Evolutionary conservation across 2,113 vertebrate species (phyloP).

Genomic region (Hemichromis elongatus): DNA sequence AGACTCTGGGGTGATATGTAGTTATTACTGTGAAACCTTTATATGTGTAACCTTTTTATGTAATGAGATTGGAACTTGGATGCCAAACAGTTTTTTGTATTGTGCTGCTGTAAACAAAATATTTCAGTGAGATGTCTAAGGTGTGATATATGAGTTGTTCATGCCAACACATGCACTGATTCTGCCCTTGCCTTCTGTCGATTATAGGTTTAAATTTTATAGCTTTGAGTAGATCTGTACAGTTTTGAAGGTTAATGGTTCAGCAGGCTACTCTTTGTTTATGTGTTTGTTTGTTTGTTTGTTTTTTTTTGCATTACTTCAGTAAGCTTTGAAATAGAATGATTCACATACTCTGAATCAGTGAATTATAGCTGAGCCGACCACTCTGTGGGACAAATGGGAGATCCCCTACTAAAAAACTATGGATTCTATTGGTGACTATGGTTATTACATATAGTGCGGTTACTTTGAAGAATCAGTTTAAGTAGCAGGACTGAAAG

Average conservation of each 20-base stretch:
- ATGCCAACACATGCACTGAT: background rate
- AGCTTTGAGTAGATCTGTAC: background rate
- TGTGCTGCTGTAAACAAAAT: background rate
- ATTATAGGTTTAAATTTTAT: background rate
- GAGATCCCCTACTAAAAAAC: background rate
- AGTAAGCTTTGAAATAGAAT: background rate
- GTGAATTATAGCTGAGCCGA: background rate
- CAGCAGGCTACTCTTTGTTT: background rate
- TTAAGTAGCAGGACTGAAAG: background rate
- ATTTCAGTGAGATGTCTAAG: background rate
- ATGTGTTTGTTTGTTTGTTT: accelerated
- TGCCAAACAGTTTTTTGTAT: background rate
- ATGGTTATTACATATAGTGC: background rate
- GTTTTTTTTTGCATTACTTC: background rate
- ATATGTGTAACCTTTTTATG: background rate
- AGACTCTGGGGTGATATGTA: background rate
- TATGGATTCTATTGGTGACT: background rate
- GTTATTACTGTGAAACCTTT: background rate
- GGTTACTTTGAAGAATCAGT: background rate
- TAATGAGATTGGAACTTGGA: background rate
- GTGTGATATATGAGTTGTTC: background rate
- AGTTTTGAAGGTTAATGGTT: background rate
- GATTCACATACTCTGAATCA: background rate
- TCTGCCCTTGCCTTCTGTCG: background rate
- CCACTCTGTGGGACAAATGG: background rate